These are phyloP conservation scores for Dioctria rufipes DNA, from an alignment of 2,888 invertebrate species.

Conservation along the genomic window DNA sequence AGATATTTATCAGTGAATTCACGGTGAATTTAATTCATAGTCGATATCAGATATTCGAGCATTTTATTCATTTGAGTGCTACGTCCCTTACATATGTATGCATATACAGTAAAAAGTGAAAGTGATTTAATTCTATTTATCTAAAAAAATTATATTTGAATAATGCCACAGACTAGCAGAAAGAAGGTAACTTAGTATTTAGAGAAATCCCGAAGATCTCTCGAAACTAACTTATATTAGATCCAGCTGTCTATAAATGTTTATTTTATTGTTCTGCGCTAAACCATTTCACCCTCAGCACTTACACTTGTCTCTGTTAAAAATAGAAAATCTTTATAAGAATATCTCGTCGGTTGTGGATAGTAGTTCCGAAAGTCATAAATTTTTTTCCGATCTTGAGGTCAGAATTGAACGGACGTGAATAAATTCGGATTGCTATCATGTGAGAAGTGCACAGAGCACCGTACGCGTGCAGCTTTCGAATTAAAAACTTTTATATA, in stretches of 20 bases:
- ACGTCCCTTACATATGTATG: too few species aligned
- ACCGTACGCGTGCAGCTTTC: not conserved
- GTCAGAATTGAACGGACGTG: not conserved
- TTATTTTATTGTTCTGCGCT: conserved; percentile 6
- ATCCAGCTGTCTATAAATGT: conserved; percentile 3
- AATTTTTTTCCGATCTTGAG: not conserved
- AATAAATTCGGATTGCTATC: conserved; percentile 1
- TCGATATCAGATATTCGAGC: not conserved
- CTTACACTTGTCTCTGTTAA: not conserved
- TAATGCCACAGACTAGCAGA: conserved; percentile 24
- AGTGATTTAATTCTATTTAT: not conserved
- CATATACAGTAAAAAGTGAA: not conserved
- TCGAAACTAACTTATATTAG: not conserved
- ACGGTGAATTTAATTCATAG: not conserved
- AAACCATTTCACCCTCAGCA: not conserved
- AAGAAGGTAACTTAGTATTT: conserved; percentile 21
- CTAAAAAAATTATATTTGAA: not conserved
- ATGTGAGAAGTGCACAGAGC: not conserved
- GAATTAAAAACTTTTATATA: not conserved
- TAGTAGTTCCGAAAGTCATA: conserved; percentile 10
- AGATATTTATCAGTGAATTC: not conserved
- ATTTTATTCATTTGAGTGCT: not conserved
- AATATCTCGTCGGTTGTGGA: not conserved
- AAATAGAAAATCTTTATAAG: conserved; percentile 10
- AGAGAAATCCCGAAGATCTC: not conserved